Evolutionary conservation across 2,797 vertebrate genomes (phyloP).

Genomic region (Rhabdomys pumilio): DNA sequence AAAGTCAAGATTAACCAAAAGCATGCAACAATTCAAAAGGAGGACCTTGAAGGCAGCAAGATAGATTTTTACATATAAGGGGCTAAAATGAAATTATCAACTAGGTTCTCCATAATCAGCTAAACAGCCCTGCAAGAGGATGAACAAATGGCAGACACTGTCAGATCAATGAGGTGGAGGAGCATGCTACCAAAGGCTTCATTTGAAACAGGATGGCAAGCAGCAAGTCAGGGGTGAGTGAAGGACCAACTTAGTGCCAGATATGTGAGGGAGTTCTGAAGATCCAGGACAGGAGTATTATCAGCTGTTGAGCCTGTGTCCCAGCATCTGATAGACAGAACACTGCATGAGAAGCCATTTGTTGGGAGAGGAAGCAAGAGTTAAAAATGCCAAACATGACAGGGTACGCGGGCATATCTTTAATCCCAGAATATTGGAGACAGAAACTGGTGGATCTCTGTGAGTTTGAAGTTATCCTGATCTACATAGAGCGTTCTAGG

Average conservation of each 20-base stretch:
- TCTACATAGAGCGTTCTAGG: neutral
- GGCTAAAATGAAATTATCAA: neutral
- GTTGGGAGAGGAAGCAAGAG: neutral
- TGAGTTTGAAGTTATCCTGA: neutral
- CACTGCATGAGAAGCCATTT: neutral
- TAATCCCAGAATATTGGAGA: neutral
- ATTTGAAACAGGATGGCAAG: neutral
- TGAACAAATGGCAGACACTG: neutral
- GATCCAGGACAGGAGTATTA: neutral
- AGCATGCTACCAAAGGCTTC: neutral
- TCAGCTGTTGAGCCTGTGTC: no score
- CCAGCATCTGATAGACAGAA: neutral
- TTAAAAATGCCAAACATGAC: neutral
- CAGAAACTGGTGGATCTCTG: neutral
- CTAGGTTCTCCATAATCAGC: neutral
- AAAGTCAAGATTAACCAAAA: neutral
- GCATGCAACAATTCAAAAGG: neutral
- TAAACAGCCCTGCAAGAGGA: neutral
- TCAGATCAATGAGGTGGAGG: neutral
- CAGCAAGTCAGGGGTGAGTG: neutral
- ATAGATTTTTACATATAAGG: neutral
- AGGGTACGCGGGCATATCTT: neutral
- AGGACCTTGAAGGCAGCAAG: conserved; percentile 12
- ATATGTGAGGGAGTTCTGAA: neutral
- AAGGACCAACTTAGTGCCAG: neutral